Percentiles rank a stretch among this genome's conserved stretches.
Conservation (phyloP, 2,113 vertebrate species). For the Esox niger region DNA sequence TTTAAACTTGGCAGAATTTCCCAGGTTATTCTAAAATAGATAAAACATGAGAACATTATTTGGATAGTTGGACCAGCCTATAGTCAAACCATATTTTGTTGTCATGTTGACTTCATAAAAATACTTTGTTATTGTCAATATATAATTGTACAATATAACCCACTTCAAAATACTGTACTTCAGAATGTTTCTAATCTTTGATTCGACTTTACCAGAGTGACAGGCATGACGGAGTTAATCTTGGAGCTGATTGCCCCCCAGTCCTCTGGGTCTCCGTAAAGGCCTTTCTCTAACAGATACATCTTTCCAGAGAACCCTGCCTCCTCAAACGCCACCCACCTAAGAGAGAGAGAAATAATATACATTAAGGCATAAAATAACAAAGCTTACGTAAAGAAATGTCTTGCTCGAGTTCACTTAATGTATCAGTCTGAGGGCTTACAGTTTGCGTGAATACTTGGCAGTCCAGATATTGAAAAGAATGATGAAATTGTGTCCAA, state of each 20-base stretch:
- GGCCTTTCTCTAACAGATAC: conserved; percentile 86
- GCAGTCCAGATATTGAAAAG: no score
- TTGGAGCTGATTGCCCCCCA: conserved; percentile 81
- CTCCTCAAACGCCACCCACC: conserved; percentile 90
- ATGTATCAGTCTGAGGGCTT: no score
- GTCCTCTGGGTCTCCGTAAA: conserved; percentile 83
- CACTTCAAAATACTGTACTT: background rate
- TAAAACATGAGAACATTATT: background rate
- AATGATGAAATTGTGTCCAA: no score
- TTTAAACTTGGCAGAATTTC: conserved; percentile 63
- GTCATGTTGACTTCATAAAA: no score
- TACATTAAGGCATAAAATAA: no score
- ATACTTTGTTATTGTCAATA: no score
- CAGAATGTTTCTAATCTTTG: conserved; percentile 11
- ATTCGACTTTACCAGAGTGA: conserved; percentile 78
- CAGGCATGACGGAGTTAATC: conserved; percentile 83
- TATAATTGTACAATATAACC: no score
- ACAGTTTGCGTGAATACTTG: no score
- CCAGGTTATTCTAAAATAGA: conserved; percentile 61
- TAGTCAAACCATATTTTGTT: no score
- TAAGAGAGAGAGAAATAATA: conserved; percentile 36
- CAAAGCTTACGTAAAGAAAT: no score
- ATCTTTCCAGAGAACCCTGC: conserved; percentile 85
- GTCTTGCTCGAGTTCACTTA: no score
- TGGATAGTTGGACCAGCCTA: no score